Evolutionary conservation across 2,888 invertebrate species (phyloP).

Genomic region (Papilio demoleus): DNA sequence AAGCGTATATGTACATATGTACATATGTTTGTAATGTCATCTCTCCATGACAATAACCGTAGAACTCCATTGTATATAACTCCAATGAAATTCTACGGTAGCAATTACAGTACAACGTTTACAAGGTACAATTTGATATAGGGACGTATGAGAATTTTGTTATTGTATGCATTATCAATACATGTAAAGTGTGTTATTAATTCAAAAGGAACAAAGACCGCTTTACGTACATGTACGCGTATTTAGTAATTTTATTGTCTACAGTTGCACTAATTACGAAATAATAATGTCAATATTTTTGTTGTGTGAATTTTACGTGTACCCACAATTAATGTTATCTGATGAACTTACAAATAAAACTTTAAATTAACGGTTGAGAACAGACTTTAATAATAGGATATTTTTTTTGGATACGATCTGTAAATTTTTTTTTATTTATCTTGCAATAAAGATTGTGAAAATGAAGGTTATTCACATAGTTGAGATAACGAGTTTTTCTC

Average conservation of each 20-base stretch:
- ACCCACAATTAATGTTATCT: neutral
- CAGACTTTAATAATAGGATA: neutral
- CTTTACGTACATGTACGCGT: constrained; percentile 12
- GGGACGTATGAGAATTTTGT: neutral
- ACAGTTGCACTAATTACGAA: constrained; percentile 36
- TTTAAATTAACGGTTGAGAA: constrained; percentile 7
- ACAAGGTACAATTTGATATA: neutral
- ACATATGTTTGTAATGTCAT: too few relatives aligned
- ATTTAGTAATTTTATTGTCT: constrained; percentile 34
- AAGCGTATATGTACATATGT: too few relatives aligned
- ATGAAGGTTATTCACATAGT: too few relatives aligned
- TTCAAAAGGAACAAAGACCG: constrained; percentile 31
- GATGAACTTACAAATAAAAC: neutral
- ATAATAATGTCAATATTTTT: constrained; percentile 22
- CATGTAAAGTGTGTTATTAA: constrained; percentile 14
- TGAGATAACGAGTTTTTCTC: too few relatives aligned
- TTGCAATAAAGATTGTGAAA: neutral
- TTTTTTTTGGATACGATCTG: neutral
- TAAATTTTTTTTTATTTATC: neutral
- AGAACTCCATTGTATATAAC: too few relatives aligned
- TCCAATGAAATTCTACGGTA: neutral
- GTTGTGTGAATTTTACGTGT: neutral
- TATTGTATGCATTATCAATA: neutral
- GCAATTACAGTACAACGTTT: neutral
- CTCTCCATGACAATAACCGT: too few relatives aligned